These are phyloP conservation scores for Balaenoptera acutorostrata DNA, from an alignment of 2,113 vertebrate genomes.

Conservation along the genomic window DNA sequence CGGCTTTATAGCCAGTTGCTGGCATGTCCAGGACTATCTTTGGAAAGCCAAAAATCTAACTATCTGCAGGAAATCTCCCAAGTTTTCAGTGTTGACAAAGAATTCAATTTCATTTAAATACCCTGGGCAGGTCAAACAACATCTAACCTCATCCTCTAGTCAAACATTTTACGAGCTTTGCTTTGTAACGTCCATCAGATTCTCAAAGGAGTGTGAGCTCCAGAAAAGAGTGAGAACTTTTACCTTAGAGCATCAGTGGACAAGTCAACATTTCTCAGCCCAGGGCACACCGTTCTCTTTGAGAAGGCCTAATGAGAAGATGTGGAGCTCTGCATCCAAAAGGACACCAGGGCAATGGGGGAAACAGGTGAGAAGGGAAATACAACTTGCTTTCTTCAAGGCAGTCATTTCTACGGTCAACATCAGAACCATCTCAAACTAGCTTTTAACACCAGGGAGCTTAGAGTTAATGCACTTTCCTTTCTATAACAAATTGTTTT, in stretches of 20 bases:
- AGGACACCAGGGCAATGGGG: accelerated
- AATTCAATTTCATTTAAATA: not conserved
- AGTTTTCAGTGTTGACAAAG: not conserved
- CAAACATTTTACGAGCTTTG: not conserved
- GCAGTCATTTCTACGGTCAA: not conserved
- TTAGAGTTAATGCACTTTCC: not conserved
- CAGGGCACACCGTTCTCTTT: not conserved
- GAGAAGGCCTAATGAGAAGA: not conserved
- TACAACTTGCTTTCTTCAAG: not conserved
- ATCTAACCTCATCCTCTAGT: not conserved
- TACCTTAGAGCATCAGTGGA: not conserved
- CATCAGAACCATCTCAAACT: not conserved
- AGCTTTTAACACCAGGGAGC: too few species aligned
- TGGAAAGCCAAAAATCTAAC: not conserved
- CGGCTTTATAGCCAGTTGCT: not conserved
- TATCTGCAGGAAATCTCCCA: not conserved
- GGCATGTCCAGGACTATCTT: too few species aligned
- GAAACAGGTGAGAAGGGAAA: not conserved
- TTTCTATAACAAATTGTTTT: not conserved
- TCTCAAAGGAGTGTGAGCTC: not conserved
- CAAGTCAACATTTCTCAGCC: too few species aligned
- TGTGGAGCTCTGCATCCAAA: not conserved
- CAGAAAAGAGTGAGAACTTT: not conserved
- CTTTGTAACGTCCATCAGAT: not conserved
- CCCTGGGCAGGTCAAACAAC: not conserved